Conservation (phyloP, 2,113 vertebrate species). For the Thamnophis sirtalis region DNA sequence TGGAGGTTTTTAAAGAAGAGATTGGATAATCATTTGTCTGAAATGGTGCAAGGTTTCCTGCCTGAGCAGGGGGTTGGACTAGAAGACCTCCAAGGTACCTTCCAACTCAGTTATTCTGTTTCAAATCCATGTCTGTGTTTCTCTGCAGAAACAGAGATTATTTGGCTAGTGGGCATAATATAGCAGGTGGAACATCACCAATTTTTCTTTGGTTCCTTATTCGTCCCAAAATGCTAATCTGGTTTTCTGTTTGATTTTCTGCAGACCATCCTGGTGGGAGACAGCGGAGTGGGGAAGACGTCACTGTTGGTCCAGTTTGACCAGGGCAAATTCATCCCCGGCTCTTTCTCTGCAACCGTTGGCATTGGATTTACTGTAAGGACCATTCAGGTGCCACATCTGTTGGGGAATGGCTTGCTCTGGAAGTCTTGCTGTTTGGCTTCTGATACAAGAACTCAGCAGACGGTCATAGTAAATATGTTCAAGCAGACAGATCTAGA, state of each 20-base stretch:
- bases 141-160: neutral
- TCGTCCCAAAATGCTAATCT: rapidly evolving
- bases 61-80: neutral
- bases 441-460: neutral
- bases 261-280: slow-evolving; percentile 89
- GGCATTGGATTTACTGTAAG: slow-evolving; percentile 93
- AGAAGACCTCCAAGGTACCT: neutral
- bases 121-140: neutral
- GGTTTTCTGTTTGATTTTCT: slow-evolving; percentile 41
- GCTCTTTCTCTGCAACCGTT: slow-evolving; percentile 88
- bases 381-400: neutral
- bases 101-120: neutral
- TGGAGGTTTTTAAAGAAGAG: neutral
- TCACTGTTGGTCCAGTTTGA: slow-evolving; percentile 91
- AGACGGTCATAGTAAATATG: neutral
- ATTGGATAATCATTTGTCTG: neutral
- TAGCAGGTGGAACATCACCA: neutral
- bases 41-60: neutral
- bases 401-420: neutral
- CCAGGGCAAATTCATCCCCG: slow-evolving; percentile 91
- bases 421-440: neutral
- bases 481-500: neutral
- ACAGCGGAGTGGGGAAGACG: slow-evolving; percentile 88
- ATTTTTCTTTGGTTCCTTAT: neutral
- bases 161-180: neutral